Conservation (phyloP, 1,140 invertebrate genomes). For the Camponotus pennsylvanicus region DNA sequence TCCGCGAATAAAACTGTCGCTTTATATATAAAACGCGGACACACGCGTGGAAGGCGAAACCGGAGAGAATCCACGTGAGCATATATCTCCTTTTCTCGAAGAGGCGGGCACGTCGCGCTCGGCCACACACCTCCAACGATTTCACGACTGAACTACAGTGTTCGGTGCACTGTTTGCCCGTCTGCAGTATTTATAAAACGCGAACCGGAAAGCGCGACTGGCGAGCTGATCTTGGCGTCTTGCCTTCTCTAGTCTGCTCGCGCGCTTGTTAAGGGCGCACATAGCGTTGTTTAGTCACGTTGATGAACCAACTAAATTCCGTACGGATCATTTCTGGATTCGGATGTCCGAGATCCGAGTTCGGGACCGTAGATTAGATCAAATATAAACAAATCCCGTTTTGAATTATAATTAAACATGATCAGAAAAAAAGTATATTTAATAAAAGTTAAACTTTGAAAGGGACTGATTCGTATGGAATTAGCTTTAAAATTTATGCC, state of each 20-base stretch:
- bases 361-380: too few relatives aligned
- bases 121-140: slow-evolving; percentile 58
- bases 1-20: neutral
- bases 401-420: too few relatives aligned
- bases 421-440: neutral
- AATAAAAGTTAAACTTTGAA: neutral
- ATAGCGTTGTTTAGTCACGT: slow-evolving; percentile 45
- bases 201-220: slow-evolving; percentile 86
- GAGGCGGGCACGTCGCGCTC: neutral
- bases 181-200: slow-evolving; percentile 86
- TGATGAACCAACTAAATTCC: neutral
- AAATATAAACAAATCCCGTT: too few relatives aligned
- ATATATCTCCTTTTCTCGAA: neutral
- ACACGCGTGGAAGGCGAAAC: neutral
- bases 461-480: too few relatives aligned
- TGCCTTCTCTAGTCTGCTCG: slow-evolving; percentile 79
- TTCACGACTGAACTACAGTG: slow-evolving; percentile 66
- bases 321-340: too few relatives aligned
- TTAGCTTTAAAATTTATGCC: too few relatives aligned
- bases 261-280: slow-evolving; percentile 62
- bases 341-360: too few relatives aligned
- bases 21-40: neutral
- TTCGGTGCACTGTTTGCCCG: slow-evolving; percentile 79
- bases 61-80: slow-evolving; percentile 21
- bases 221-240: slow-evolving; percentile 85